Evolutionary conservation across 2,797 vertebrate genomes (phyloP).

Genomic region (Centroberyx gerrardi): DNA sequence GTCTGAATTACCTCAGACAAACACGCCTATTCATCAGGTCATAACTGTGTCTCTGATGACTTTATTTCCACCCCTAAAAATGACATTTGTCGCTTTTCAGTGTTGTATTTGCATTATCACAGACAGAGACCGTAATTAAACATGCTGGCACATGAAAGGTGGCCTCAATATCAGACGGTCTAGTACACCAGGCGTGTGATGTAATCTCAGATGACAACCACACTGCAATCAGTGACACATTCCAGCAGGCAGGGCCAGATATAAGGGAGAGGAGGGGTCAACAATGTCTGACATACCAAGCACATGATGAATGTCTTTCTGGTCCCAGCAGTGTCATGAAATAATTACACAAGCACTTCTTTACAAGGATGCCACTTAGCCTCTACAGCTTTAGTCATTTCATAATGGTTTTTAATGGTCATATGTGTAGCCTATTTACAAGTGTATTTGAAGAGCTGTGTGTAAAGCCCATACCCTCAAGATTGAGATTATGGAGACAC

Average conservation of each 20-base stretch:
- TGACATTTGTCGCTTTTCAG: not conserved
- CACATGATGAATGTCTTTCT: constrained; percentile 50
- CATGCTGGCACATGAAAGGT: constrained; percentile 3
- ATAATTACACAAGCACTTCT: constrained; percentile 24
- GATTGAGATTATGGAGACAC: not conserved
- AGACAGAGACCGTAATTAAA: not conserved
- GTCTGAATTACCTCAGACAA: constrained; percentile 13
- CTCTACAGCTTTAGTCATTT: constrained; percentile 15
- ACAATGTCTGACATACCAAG: constrained; percentile 55
- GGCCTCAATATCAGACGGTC: not conserved
- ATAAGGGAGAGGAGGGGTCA: constrained; percentile 17
- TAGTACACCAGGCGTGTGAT: constrained; percentile 5
- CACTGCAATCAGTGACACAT: constrained; percentile 36
- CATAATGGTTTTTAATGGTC: fast-evolving
- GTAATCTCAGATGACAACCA: constrained; percentile 31
- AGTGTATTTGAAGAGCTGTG: constrained; percentile 10
- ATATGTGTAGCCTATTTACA: not conserved
- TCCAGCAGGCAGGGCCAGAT: constrained; percentile 39
- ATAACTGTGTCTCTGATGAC: not conserved
- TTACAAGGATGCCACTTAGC: constrained; percentile 10
- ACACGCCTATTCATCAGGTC: constrained; percentile 8
- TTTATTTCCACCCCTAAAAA: constrained; percentile 35
- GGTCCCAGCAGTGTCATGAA: constrained; percentile 33
- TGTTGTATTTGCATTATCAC: constrained; percentile 11
- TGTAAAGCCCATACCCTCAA: not conserved